phyloP scores from a whole-genome alignment of 1,140 invertebrate genomes.

The Conopomorpha cramerella region DNA sequence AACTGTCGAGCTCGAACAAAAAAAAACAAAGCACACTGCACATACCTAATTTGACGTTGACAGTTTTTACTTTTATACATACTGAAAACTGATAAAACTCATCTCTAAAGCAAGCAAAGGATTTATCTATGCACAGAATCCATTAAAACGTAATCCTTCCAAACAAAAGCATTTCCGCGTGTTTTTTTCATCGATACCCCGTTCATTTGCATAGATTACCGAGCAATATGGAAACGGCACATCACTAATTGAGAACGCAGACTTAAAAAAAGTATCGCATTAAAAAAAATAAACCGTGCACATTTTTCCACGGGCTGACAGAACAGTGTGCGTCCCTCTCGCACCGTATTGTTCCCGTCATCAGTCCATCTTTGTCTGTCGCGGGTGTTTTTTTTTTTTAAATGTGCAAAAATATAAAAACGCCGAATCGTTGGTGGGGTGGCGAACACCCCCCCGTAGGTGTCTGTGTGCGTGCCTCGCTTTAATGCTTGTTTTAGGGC shows the following conservation, averaged over 20 bases:
- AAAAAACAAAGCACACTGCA: no score
- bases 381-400: constrained; percentile 51
- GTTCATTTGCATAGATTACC: constrained; percentile 43
- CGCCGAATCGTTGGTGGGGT: constrained; percentile 36
- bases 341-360: constrained; percentile 50
- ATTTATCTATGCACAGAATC: no score
- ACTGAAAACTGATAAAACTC: no score
- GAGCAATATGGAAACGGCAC: constrained; percentile 39
- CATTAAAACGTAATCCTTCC: no score
- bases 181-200: constrained; percentile 7
- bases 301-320: constrained; percentile 50
- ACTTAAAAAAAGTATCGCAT: constrained; percentile 57
- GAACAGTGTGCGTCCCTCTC: constrained; percentile 41
- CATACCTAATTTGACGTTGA: no score
- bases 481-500: constrained; percentile 50
- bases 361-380: constrained; percentile 57
- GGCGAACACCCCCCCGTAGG: constrained; percentile 15
- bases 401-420: constrained; percentile 61
- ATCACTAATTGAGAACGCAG: constrained; percentile 58
- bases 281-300: constrained; percentile 54
- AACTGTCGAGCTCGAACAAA: no score
- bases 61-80: no score
- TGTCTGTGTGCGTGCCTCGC: constrained; percentile 40
- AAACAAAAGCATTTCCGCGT: not conserved
- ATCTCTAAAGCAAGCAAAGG: no score